Conservation (phyloP, 2,888 invertebrate species). For the Tridacna crocea region DNA sequence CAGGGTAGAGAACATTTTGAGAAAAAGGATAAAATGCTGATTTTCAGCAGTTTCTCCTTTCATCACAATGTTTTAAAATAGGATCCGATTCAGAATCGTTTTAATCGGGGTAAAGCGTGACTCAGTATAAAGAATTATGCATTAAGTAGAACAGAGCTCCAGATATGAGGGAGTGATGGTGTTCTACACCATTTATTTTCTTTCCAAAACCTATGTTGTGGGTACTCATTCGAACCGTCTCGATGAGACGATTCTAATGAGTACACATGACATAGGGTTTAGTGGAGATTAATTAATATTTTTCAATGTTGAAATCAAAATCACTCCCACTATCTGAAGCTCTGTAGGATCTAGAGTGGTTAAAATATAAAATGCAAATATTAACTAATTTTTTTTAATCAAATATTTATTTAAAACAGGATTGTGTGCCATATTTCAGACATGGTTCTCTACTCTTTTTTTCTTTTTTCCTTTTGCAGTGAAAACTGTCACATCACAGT, state of each 20-base stretch:
- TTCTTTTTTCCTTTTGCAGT: too few relatives aligned
- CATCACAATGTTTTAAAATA: background rate
- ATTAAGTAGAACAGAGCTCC: too few relatives aligned
- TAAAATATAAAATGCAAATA: background rate
- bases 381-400: slow-evolving; percentile 4
- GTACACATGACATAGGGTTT: too few relatives aligned
- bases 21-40: background rate
- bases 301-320: too few relatives aligned
- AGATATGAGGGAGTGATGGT: background rate
- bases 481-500: too few relatives aligned
- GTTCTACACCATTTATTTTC: too few relatives aligned
- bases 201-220: too few relatives aligned
- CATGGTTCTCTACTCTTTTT: background rate
- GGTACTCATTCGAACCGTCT: too few relatives aligned
- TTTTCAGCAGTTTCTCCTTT: background rate
- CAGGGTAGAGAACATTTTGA: background rate
- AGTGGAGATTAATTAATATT: too few relatives aligned
- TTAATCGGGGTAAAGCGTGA: background rate
- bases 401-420: slow-evolving; percentile 7
- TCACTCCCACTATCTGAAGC: too few relatives aligned
- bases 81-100: background rate
- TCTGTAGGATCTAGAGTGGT: background rate
- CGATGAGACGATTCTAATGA: too few relatives aligned
- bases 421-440: slow-evolving; percentile 11
- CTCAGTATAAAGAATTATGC: background rate